Conservation (phyloP, 92 coral and sea anemone species). For the Zoanthus gigantus region DNA sequence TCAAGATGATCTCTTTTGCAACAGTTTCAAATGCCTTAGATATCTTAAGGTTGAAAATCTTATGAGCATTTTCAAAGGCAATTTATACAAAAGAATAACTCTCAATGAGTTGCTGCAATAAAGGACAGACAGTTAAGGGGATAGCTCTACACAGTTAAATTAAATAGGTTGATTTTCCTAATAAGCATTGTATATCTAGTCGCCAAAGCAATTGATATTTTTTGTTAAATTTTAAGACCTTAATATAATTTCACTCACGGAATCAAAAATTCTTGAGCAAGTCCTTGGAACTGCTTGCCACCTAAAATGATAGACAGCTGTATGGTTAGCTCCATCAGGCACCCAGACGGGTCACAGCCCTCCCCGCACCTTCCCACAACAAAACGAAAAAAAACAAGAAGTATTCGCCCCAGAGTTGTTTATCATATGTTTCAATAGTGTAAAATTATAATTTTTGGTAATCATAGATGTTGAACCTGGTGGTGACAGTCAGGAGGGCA, state of each 20-base stretch:
- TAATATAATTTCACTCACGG: conserved; percentile 49
- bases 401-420: background rate
- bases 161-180: too few species aligned
- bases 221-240: too few species aligned
- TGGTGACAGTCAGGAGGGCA: conserved; percentile 31
- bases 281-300: conserved; percentile 62
- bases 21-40: too few species aligned
- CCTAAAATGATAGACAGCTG: conserved; percentile 64
- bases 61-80: too few species aligned
- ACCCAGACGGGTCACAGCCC: conserved; percentile 77
- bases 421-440: background rate
- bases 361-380: conserved; percentile 14
- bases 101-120: too few species aligned
- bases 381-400: background rate
- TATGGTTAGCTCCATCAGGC: conserved; percentile 63
- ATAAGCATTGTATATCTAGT: too few species aligned
- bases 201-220: too few species aligned
- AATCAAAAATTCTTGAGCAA: conserved; percentile 35
- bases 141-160: too few species aligned
- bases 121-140: too few species aligned
- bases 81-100: too few species aligned
- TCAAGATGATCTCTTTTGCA: too few species aligned
- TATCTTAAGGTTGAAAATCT: too few species aligned
- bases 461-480: conserved; percentile 10
- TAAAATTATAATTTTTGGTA: conserved; percentile 1